These are phyloP conservation scores for Nephrotoma appendiculata DNA, from an alignment of 2,888 invertebrate species.

Conservation along the genomic window DNA sequence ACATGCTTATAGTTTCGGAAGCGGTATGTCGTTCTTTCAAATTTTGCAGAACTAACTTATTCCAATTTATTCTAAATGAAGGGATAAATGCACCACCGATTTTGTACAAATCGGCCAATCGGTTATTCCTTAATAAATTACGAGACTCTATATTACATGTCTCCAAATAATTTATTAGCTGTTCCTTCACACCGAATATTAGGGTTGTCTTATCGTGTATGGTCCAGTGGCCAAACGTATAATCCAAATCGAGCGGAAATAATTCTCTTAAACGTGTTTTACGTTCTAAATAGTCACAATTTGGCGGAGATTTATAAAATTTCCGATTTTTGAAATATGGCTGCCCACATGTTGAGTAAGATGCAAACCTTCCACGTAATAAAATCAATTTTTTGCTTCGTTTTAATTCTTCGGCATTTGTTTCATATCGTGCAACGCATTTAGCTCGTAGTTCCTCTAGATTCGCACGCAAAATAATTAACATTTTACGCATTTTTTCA, in stretches of 20 bases:
- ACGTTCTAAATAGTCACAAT: conserved; percentile 43
- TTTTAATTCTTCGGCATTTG: conserved; percentile 16
- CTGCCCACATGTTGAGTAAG: conserved; percentile 35
- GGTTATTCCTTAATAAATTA: not conserved
- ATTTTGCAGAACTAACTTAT: conserved; percentile 21
- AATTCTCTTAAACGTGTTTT: conserved; percentile 20
- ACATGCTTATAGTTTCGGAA: conserved; percentile 50
- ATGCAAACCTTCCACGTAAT: conserved; percentile 13
- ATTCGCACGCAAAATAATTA: conserved; percentile 17
- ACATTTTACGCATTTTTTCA: conserved; percentile 19
- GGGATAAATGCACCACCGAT: conserved; percentile 11
- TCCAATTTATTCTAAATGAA: conserved; percentile 27
- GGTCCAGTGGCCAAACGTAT: conserved; percentile 39
- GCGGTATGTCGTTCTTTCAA: conserved; percentile 42
- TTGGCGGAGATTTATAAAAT: conserved; percentile 39
- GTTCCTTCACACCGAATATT: conserved; percentile 34
- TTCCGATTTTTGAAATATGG: conserved; percentile 53
- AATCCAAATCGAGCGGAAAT: conserved; percentile 32
- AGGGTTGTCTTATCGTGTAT: conserved; percentile 40
- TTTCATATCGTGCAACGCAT: conserved; percentile 17
- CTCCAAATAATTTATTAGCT: conserved; percentile 17
- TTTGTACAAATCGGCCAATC: not conserved
- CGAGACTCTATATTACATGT: conserved; percentile 14
- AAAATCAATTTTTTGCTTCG: conserved; percentile 10
- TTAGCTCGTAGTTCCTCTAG: conserved; percentile 16